Evolutionary conservation across 2,113 vertebrate species (phyloP).

Genomic region (Nothobranchius furzeri): DNA sequence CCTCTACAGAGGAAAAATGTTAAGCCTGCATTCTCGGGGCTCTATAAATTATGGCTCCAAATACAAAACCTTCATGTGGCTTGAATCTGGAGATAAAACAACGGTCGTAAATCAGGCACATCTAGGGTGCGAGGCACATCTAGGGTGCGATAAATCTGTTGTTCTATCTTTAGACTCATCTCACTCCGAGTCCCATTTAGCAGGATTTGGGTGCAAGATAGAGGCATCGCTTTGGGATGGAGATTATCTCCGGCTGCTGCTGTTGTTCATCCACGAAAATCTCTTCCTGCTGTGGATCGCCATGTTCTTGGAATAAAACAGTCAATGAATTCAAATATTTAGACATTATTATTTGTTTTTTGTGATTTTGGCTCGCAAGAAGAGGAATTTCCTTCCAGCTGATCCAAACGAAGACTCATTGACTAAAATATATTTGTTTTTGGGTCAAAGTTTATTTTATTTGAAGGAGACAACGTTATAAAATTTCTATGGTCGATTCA

Average conservation of each 20-base stretch:
- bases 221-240: conserved; percentile 49
- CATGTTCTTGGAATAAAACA: conserved; percentile 42
- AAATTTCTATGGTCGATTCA: no score
- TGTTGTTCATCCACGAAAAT: conserved; percentile 46
- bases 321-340: conserved; percentile 41
- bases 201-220: conserved; percentile 52
- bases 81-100: conserved; percentile 76
- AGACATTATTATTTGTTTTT: conserved; percentile 23
- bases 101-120: conserved; percentile 71
- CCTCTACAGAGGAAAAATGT: conserved; percentile 57
- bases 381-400: conserved; percentile 12
- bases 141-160: conserved; percentile 65
- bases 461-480: no score
- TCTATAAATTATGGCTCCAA: conserved; percentile 66
- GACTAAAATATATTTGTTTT: conserved; percentile 5
- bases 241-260: conserved; percentile 40
- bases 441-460: no score
- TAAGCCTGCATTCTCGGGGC: conserved; percentile 60
- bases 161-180: conserved; percentile 62
- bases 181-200: conserved; percentile 37
- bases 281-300: conserved; percentile 37
- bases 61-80: conserved; percentile 71
- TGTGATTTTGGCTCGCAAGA: conserved; percentile 37
- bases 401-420: conserved; percentile 7
- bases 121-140: conserved; percentile 59